Evolutionary conservation across 2,888 invertebrate species (phyloP).

Genomic region (Lithophane ornitopus): DNA sequence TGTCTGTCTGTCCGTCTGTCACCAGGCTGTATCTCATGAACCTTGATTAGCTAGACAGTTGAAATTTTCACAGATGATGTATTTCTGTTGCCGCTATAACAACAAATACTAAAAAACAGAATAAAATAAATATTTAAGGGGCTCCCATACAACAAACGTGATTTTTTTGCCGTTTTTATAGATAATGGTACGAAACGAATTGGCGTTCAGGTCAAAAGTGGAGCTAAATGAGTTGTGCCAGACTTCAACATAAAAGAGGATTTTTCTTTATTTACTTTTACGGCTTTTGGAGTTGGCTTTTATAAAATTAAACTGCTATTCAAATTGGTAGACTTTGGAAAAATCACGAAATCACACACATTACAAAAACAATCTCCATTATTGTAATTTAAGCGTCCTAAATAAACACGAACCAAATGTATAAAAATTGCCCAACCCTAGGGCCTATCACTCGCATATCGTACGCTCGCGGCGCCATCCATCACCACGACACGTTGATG

Average conservation of each 20-base stretch:
- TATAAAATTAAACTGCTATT: neutral
- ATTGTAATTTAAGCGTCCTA: conserved; percentile 1
- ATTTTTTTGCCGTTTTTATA: too few species aligned
- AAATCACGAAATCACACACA: conserved; percentile 1
- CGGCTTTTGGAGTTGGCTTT: neutral
- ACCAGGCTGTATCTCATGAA: too few species aligned
- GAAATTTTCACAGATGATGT: too few species aligned
- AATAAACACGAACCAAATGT: conserved; percentile 7
- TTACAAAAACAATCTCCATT: conserved; percentile 21
- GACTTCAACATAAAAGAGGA: neutral
- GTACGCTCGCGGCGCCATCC: conserved; percentile 55
- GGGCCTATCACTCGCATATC: conserved; percentile 37
- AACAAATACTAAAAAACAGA: too few species aligned
- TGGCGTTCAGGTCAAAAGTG: conserved; percentile 2
- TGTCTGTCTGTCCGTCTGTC: too few species aligned
- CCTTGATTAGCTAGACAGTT: too few species aligned
- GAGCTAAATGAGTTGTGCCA: neutral
- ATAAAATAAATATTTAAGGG: too few species aligned
- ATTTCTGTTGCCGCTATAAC: too few species aligned
- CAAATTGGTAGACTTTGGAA: conserved; percentile 6
- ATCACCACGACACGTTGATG: conserved; percentile 66
- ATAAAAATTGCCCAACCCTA: conserved; percentile 47
- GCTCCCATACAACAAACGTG: too few species aligned
- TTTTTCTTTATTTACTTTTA: neutral
- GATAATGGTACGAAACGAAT: too few species aligned